These are phyloP conservation scores for Ammodytes dubius DNA, from an alignment of 2,113 vertebrate species.

Conservation along the genomic window DNA sequence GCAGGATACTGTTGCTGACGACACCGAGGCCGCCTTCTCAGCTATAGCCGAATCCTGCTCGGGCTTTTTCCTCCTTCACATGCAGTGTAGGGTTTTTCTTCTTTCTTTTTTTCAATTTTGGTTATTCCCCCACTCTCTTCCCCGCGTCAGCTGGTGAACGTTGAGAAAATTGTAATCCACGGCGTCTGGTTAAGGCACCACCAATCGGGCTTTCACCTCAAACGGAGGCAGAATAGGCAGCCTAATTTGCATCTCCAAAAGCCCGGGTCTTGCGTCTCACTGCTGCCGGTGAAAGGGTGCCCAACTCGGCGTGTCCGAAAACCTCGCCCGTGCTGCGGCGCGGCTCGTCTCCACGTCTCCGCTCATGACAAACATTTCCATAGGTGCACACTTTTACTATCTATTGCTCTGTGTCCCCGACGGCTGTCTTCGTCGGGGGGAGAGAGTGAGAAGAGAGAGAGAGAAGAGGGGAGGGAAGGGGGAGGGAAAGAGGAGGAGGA, in stretches of 20 bases:
- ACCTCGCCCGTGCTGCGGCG: conserved; percentile 65
- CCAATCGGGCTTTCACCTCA: conserved; percentile 59
- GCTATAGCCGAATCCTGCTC: conserved; percentile 65
- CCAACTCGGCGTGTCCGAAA: conserved; percentile 75
- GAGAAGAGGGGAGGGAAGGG: no score
- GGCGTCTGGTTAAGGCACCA: conserved; percentile 34
- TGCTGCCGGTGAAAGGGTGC: conserved; percentile 75
- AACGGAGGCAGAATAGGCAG: conserved; percentile 58
- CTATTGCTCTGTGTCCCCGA: conserved; percentile 41
- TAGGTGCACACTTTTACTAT: conserved; percentile 17
- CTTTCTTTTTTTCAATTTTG: not conserved
- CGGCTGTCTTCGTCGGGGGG: conserved; percentile 57
- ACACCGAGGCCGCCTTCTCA: conserved; percentile 78
- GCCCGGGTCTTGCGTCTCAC: conserved; percentile 82
- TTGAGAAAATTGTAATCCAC: conserved; percentile 58
- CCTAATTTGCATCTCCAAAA: conserved; percentile 74
- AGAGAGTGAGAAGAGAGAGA: not conserved
- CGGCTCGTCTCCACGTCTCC: conserved; percentile 71
- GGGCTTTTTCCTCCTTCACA: conserved; percentile 64
- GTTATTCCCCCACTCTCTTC: not conserved
- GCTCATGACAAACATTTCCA: conserved; percentile 67
- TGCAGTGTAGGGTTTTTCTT: conserved; percentile 49
- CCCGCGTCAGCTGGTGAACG: not conserved
- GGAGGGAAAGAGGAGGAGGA: no score
- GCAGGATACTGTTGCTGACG: conserved; percentile 80